These are phyloP conservation scores for Odontothrips loti DNA, from an alignment of 2,888 invertebrate genomes.

Conservation along the genomic window DNA sequence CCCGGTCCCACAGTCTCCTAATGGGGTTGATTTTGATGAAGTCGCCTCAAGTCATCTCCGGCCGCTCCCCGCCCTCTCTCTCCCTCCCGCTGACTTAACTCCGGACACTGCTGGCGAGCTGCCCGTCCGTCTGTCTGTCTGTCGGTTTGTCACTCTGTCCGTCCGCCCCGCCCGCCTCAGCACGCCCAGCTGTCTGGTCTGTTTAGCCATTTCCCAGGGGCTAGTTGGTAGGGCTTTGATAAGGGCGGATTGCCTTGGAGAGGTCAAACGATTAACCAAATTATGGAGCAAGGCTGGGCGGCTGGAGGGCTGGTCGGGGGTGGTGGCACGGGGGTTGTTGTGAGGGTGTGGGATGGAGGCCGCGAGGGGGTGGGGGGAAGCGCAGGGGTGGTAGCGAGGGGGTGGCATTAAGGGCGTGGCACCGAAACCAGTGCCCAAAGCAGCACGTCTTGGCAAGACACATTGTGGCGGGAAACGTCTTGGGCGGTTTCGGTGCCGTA, in stretches of 20 bases:
- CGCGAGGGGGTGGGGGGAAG: too few species aligned
- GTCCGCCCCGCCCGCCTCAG: not conserved
- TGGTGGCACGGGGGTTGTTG: too few species aligned
- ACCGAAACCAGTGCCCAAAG: too few species aligned
- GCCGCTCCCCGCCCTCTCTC: too few species aligned
- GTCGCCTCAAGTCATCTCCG: not conserved
- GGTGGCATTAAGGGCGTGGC: too few species aligned
- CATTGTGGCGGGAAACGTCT: too few species aligned
- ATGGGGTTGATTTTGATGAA: conserved; percentile 11
- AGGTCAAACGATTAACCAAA: conserved; percentile 20
- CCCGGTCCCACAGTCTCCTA: not conserved
- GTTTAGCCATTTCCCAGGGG: conserved; percentile 7
- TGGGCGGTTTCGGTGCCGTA: too few species aligned
- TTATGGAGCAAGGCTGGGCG: not conserved
- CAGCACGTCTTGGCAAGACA: too few species aligned
- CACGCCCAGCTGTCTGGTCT: not conserved
- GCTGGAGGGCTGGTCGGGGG: not conserved
- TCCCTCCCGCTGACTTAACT: not conserved
- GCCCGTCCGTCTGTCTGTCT: not conserved
- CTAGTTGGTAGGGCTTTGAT: not conserved
- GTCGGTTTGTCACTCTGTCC: not conserved
- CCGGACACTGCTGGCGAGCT: not conserved
- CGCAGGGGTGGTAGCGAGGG: too few species aligned
- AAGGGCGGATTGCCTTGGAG: conserved; percentile 1
- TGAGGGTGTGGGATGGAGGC: too few species aligned